Evolutionary conservation across 2,113 vertebrate genomes (phyloP), one percentile per base, ranked within the genome.

Genomic region (Tyrannus savana): DNA sequence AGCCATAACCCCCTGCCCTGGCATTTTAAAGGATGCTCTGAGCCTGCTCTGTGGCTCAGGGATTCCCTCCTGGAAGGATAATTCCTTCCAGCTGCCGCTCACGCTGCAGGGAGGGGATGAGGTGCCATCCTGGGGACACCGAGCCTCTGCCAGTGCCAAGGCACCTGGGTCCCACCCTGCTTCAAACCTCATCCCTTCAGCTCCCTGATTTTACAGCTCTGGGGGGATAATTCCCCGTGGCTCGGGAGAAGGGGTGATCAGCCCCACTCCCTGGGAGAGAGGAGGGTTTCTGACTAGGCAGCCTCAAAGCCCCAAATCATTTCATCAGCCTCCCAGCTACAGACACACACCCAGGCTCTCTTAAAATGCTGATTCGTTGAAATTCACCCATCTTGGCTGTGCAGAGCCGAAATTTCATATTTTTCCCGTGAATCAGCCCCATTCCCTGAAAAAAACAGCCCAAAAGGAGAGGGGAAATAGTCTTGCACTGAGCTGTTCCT

Each of bases 331-430:
- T 97, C 95, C 80, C 93, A 93, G 95, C 93, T 95, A 77, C 95
- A 89, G 89, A 95, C 94, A 95, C 96, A 96, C 95, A 21, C 95
- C 95, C 95, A 95, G 92, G 91, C 95, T 90, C 93, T 97, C 93
- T 93, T 90, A 97, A 97, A 97, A 96, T 96, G 95, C 96, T 95
- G 95, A 96, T 95, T 96, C 93, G 96, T 94, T 95, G 95, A 96
- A 97, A 96, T 96, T 86, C 87, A 1, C 95, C 92, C 92, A 88
- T 95, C 90, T 97, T 96, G 96, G 94, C 95, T 84, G 95, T n/a
- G 3, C 6, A 1, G 69, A 95, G 90, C 62, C 24, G 4, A 95
- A 97, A 97, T 95, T 96, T 96, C 94, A 96, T 95, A 95, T 87
- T 97, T 96, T 97, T 96, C 93, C 95, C 89, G 89, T 96, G 96